Conservation (phyloP, 2,888 invertebrate species). For the Troides aeacus region DNA sequence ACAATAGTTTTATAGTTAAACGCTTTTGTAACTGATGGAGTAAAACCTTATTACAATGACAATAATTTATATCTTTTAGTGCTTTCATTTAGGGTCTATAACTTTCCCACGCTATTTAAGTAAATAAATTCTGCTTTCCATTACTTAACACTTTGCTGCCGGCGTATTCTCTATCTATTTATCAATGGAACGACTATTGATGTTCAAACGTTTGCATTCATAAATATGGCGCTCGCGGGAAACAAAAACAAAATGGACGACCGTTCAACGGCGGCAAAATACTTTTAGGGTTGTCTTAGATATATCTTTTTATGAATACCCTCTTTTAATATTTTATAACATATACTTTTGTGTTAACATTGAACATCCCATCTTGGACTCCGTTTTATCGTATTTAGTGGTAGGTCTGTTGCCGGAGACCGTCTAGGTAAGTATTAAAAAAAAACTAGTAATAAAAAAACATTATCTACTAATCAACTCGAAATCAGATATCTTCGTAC, state of each 20-base stretch:
- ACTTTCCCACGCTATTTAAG: conserved; percentile 25
- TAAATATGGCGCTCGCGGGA: conserved; percentile 29
- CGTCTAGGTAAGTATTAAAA: no score
- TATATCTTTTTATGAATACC: not conserved
- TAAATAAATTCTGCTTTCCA: conserved; percentile 24
- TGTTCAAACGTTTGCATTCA: conserved; percentile 31
- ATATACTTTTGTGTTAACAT: no score
- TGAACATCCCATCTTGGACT: no score
- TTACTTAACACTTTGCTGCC: conserved; percentile 24
- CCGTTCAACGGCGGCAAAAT: conserved; percentile 7
- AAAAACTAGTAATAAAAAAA: no score
- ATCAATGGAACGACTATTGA: conserved; percentile 32
- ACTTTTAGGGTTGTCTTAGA: conserved; percentile 11
- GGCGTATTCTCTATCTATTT: conserved; percentile 28
- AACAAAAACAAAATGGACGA: conserved; percentile 34
- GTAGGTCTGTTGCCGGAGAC: no score
- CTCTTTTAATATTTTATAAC: not conserved
- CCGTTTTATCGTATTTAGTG: no score
- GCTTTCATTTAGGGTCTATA: not conserved
- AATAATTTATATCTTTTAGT: not conserved
- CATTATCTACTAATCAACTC: no score
- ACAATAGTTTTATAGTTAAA: no score
- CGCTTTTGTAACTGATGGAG: no score
- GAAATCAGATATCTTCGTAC: no score
- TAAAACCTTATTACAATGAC: not conserved